Percentiles rank a stretch among this genome's conserved stretches.
Evolutionary conservation across 2,797 vertebrate species (phyloP).

Genomic region (Alcedo atthis): DNA sequence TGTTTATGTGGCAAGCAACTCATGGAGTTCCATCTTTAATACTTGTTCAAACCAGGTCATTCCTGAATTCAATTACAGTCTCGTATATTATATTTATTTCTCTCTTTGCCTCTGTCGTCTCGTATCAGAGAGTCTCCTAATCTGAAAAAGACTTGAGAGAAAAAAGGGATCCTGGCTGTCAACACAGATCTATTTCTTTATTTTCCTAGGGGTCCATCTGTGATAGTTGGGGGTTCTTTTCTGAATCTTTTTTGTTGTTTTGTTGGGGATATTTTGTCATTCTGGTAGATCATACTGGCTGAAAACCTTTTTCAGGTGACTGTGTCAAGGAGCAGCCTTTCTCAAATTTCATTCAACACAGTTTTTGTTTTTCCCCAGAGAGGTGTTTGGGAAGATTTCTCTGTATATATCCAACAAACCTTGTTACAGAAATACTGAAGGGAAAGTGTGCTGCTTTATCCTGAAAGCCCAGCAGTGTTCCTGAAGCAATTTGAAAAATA

Average conservation of each 20-base stretch:
- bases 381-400: not conserved
- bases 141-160: not conserved
- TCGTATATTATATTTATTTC: not conserved
- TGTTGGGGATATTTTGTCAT: not conserved
- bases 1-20: not conserved
- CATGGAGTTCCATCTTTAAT: not conserved
- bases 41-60: not conserved
- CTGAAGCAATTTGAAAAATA: not conserved
- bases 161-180: not conserved
- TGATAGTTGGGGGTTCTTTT: not conserved
- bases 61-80: not conserved
- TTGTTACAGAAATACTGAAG: not conserved
- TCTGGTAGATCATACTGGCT: not conserved
- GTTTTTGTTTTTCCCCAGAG: not conserved
- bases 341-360: not conserved
- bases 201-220: rapidly evolving
- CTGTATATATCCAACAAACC: not conserved
- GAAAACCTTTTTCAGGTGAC: not conserved
- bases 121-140: not conserved
- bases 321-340: not conserved
- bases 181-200: not conserved
- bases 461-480: not conserved
- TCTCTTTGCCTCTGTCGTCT: not conserved
- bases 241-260: not conserved
- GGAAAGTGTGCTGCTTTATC: not conserved